Evolutionary conservation across 1,140 invertebrate species (phyloP).

Genomic region (Pseudoatta argentina): DNA sequence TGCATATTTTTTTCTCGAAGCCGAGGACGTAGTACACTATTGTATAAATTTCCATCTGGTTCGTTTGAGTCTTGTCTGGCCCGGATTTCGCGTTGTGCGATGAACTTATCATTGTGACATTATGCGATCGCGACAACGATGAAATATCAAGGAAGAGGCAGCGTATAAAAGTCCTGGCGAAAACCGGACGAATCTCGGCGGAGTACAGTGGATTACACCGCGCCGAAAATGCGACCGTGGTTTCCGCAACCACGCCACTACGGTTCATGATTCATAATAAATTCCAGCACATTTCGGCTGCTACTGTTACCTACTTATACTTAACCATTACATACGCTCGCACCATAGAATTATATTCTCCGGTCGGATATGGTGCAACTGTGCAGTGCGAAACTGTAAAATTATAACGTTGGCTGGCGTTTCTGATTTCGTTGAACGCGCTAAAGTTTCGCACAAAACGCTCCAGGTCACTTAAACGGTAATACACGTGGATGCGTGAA

Average conservation of each 20-base stretch:
- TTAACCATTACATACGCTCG: conserved; percentile 41
- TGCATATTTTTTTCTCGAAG: neutral
- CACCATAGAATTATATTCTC: conserved; percentile 26
- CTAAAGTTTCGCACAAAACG: conserved; percentile 47
- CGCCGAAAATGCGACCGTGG: conserved; percentile 41
- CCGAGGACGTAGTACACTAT: neutral
- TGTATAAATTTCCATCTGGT: neutral
- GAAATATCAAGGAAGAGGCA: conserved; percentile 49
- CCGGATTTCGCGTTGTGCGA: neutral
- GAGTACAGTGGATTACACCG: conserved; percentile 3
- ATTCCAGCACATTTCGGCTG: conserved; percentile 39
- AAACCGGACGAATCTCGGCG: neutral
- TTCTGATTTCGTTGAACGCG: conserved; percentile 50
- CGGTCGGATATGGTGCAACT: conserved; percentile 15
- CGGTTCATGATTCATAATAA: conserved; percentile 34
- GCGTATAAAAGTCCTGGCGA: conserved; percentile 40
- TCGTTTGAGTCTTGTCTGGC: neutral
- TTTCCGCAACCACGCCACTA: conserved; percentile 22
- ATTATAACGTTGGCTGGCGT: conserved; percentile 53
- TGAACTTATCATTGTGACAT: conserved; percentile 28
- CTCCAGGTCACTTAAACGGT: conserved; percentile 37
- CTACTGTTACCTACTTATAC: conserved; percentile 38
- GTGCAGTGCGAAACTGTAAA: conserved; percentile 13
- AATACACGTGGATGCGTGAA: conserved; percentile 45
- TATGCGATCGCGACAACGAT: conserved; percentile 42